These are phyloP conservation scores for Anadara kagoshimensis DNA, from an alignment of 1,140 invertebrate genomes.

Conservation along the genomic window DNA sequence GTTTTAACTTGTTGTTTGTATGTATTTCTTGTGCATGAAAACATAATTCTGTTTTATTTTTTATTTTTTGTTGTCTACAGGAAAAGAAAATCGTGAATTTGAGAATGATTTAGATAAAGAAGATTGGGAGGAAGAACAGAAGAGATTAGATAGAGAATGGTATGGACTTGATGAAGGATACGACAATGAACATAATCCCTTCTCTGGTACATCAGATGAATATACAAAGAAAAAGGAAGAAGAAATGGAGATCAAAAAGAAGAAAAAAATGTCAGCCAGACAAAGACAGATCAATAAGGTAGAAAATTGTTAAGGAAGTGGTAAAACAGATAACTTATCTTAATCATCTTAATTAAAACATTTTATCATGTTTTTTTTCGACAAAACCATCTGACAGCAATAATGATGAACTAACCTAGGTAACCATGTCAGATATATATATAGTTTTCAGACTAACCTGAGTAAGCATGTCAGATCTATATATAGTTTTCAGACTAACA, in stretches of 20 bases:
- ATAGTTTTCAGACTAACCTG: too few relatives aligned
- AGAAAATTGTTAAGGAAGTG: too few relatives aligned
- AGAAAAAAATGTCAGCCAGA: constrained; percentile 92
- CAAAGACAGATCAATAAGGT: constrained; percentile 93
- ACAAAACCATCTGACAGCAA: too few relatives aligned
- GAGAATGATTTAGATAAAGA: constrained; percentile 72
- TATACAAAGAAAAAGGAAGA: constrained; percentile 93
- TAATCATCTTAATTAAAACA: too few relatives aligned
- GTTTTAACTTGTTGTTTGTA: background rate
- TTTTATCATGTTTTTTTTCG: too few relatives aligned
- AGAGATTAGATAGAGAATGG: constrained; percentile 95
- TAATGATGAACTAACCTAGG: too few relatives aligned
- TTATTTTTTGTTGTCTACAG: too few relatives aligned
- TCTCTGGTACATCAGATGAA: constrained; percentile 92
- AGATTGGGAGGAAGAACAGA: constrained; percentile 95
- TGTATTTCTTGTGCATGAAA: background rate
- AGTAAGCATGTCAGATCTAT: too few relatives aligned
- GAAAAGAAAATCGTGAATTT: constrained; percentile 46
- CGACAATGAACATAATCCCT: constrained; percentile 95
- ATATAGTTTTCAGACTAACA: too few relatives aligned
- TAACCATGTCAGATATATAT: too few relatives aligned
- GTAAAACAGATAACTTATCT: too few relatives aligned
- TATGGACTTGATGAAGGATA: constrained; percentile 94
- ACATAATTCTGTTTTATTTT: constrained; percentile 3
- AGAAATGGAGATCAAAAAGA: constrained; percentile 89